phyloP scores from a whole-genome alignment of 1,140 invertebrate genomes.

The Solenopsis invicta region DNA sequence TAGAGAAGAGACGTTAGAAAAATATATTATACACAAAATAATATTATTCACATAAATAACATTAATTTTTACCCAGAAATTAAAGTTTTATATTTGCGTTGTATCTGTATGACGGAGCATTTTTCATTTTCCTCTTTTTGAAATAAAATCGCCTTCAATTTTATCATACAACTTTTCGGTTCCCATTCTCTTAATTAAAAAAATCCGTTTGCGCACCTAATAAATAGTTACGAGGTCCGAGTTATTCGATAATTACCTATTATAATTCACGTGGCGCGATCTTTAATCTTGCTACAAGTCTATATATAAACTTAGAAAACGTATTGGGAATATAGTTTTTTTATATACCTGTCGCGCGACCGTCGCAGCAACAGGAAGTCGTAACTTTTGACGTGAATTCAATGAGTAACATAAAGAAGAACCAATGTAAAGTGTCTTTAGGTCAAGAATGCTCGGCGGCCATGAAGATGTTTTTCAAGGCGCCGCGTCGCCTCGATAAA shows the following conservation, averaged over 20 bases:
- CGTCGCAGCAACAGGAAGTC: constrained; percentile 19
- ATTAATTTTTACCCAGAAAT: too few species aligned
- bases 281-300: not conserved
- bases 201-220: not conserved
- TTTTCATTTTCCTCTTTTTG: too few species aligned
- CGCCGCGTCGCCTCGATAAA: not conserved
- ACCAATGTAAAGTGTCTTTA: constrained; percentile 42
- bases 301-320: not conserved
- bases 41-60: too few species aligned
- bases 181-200: not conserved
- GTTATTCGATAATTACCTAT: not conserved
- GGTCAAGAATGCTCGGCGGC: constrained; percentile 36
- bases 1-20: too few species aligned
- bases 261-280: not conserved
- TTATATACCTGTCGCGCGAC: not conserved
- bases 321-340: not conserved
- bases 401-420: constrained; percentile 30
- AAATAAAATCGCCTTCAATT: too few species aligned
- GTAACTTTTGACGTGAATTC: constrained; percentile 31
- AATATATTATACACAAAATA: too few species aligned
- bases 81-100: too few species aligned
- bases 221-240: not conserved
- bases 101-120: too few species aligned
- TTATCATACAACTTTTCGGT: too few species aligned
- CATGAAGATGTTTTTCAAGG: constrained; percentile 42